phyloP scores from a whole-genome alignment of 1,140 invertebrate species.

The Bathynomus jamesi region DNA sequence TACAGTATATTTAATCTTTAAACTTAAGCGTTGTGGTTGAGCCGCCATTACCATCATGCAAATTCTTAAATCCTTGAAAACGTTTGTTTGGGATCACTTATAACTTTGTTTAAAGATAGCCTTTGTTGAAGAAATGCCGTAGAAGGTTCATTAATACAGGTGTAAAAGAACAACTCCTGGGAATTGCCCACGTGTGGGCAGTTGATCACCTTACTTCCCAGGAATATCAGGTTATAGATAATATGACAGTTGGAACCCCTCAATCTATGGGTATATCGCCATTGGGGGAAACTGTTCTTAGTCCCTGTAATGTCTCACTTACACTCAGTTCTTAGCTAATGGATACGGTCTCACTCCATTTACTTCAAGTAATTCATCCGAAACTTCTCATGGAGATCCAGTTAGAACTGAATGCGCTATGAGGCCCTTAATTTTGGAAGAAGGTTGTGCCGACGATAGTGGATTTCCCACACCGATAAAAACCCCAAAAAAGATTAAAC shows the following conservation, averaged over 20 bases:
- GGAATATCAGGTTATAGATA: background rate
- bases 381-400: slow-evolving; percentile 45
- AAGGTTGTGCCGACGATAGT: background rate
- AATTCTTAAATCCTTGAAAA: too few species aligned
- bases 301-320: slow-evolving; percentile 31
- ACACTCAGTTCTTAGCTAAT: slow-evolving; percentile 67
- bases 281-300: background rate
- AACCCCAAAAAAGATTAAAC: slow-evolving; percentile 7
- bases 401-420: slow-evolving; percentile 47
- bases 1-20: too few species aligned
- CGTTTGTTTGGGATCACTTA: too few species aligned
- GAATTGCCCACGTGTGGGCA: too few species aligned
- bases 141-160: too few species aligned
- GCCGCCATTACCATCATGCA: too few species aligned
- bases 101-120: too few species aligned
- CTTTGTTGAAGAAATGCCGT: too few species aligned
- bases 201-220: too few species aligned
- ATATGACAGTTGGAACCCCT: background rate
- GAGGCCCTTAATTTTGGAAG: slow-evolving; percentile 24
- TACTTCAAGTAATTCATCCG: slow-evolving; percentile 58
- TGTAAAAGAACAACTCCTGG: too few species aligned
- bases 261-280: background rate
- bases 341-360: slow-evolving; percentile 68
- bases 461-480: background rate
- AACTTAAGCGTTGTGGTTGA: too few species aligned